Evolutionary conservation across 92 coral and sea anemone species (phyloP), one percentile per base, ranked within the genome.

Genomic region (Isaurus tuberculatus): DNA sequence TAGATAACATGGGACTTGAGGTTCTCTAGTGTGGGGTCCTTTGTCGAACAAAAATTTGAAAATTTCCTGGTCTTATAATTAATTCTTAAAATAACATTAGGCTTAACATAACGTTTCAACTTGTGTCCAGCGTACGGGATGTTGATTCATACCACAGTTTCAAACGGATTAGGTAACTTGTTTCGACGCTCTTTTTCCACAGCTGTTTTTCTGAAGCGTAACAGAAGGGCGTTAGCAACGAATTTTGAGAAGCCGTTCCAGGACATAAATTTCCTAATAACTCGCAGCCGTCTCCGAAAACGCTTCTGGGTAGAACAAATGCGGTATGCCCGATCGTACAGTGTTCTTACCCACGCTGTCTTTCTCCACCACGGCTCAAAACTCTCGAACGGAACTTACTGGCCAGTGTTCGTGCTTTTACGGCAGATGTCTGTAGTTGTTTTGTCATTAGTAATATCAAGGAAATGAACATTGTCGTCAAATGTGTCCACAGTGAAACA

Each of bases 1-100:
- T 78, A 58, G 66, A 78, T 78, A 40, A 78, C 66, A 78, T 78
- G 83, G 40, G 83, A 78, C 36, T 78, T 78, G 46, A 78, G 31
- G 66, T 78, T 55, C 83, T 55, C 22, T 22, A 66, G 82, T 26
- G 66, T 75, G 68, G 82, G 82, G 63, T 75, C 40, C 66, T 78
- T 57, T 27, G 40, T 58, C 37, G 83, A 78, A 78, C 68, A 58
- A 78, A 55, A 55, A 63, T 63, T 63, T 63, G 29, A 63, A 63
- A 63, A 63, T 17, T 63, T 63, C 68, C 68, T 63, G 68, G 29
- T 63, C 68, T 63, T 63, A 63, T 63, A 63, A 63, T 63, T 63
- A 63, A 63, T 63, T 57, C 65, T 57, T 57, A 57, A 57, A 57
- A 57, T 57, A 57, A 57, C 6, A 57, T 1, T 57, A 57, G 65